phyloP scores from a whole-genome alignment of 2,888 invertebrate species.

The Dyspetes luteomarginatus region DNA sequence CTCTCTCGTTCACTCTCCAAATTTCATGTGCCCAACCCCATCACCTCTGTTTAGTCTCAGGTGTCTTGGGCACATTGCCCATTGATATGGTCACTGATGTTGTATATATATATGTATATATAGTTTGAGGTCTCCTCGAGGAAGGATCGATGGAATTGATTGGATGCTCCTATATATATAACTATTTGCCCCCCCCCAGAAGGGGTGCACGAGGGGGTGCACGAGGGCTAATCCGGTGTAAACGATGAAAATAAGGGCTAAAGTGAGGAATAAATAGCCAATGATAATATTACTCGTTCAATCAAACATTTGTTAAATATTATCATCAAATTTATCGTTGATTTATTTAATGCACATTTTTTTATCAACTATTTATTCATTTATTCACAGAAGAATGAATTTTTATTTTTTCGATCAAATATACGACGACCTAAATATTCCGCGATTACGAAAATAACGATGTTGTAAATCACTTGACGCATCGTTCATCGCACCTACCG shows the following conservation, averaged over 20 bases:
- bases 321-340: background rate
- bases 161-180: slow-evolving; percentile 28
- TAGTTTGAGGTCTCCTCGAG: slow-evolving; percentile 32
- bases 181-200: background rate
- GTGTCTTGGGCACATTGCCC: slow-evolving; percentile 70
- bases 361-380: background rate
- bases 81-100: slow-evolving; percentile 60
- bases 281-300: background rate
- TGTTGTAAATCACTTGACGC: slow-evolving; percentile 10
- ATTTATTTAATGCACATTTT: background rate
- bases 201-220: no score
- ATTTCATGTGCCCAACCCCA: slow-evolving; percentile 71
- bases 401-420: background rate
- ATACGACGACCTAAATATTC: background rate
- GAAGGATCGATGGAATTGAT: slow-evolving; percentile 61
- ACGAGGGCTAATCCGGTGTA: slow-evolving; percentile 19
- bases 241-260: slow-evolving; percentile 13
- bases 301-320: background rate
- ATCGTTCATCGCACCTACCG: background rate
- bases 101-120: slow-evolving; percentile 44
- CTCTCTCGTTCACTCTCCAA: slow-evolving; percentile 64
- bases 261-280: background rate
- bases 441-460: background rate
- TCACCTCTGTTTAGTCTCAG: slow-evolving; percentile 71
- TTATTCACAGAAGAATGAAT: background rate